Evolutionary conservation across 2,797 vertebrate genomes (phyloP).

Genomic region (Rhinichthys osculus): DNA sequence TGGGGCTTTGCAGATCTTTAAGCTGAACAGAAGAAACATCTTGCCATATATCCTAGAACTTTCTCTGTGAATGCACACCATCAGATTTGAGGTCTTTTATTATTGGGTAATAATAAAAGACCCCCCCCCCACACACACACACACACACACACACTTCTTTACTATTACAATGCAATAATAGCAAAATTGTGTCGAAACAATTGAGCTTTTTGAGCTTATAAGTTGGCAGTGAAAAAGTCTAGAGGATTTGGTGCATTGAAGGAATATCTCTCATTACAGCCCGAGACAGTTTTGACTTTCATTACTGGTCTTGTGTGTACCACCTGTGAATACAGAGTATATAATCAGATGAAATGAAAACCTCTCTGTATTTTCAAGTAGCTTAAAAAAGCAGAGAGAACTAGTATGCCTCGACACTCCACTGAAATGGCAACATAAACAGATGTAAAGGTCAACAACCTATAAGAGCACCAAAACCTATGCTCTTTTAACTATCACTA

Average conservation of each 20-base stretch:
- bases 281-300: slow-evolving; percentile 29
- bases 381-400: slow-evolving; percentile 40
- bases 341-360: slow-evolving; percentile 31
- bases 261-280: slow-evolving; percentile 24
- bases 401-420: slow-evolving; percentile 12
- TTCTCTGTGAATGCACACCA: neutral
- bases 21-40: slow-evolving; percentile 10
- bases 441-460: slow-evolving; percentile 48
- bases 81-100: slow-evolving; percentile 29
- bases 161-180: slow-evolving; percentile 12
- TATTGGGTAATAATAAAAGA: too few species aligned
- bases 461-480: neutral
- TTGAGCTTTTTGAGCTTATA: slow-evolving; percentile 15
- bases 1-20: slow-evolving; percentile 10
- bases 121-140: too few species aligned
- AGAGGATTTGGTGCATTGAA: slow-evolving; percentile 20
- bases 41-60: neutral
- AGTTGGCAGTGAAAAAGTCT: neutral
- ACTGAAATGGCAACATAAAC: slow-evolving; percentile 40
- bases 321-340: slow-evolving; percentile 24
- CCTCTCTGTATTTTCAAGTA: slow-evolving; percentile 39
- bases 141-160: too few species aligned
- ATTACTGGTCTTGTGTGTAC: slow-evolving; percentile 30
- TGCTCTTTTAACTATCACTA: slow-evolving; percentile 52
- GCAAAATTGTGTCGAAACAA: slow-evolving; percentile 10